Base-by-base conservation (phyloP, 2,797 vertebrate species). In the Mus spretus region DNA sequence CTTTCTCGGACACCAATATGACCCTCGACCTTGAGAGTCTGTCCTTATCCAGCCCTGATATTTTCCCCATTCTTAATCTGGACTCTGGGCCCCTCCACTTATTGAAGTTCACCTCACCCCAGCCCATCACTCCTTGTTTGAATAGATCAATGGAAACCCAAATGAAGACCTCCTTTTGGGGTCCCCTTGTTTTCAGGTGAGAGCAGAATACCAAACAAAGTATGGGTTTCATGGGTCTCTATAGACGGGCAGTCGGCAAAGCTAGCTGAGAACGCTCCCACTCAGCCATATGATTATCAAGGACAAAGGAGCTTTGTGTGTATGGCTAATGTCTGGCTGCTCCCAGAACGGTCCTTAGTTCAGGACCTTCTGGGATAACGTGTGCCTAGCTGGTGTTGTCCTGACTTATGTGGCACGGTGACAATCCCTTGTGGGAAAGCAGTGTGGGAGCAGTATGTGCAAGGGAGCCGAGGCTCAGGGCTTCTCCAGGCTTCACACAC, bases 121-220 rank as follows among this genome's bases (percentile, higher is more conserved):
- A 94, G n/a, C 24, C 63, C 34, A 34, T 90, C 28, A 94, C 19
- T 63, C 22, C 37, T 78, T 59, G 6, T 85, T 85, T 57, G 28
- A 28, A 15, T 90, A 85, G 44, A 53, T 95, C 63, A 91, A 26
- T 85, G 28, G 22, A 85, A 89, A 70, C 55, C 37, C 74, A 85
- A n/a, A 85, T 5, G 11, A 78, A 92, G 40, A 13, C 59, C 47
- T 95, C 28, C 81, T 22, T 89, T 75, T n/a, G 59, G 57, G 34
- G 14, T 1, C 7, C 28, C 28, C 55, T 93, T 95, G 20, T 96
- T 74, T 50, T 93, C 31, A 90, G 17, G 59, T 85, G 67, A 95
- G 75, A 22, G 47, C 31, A 85, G 84, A 96, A 90, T 94, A 34
- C 50, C 93, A 92, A 80, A 53, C 83, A 65, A 84, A 22, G 28